phyloP scores from a whole-genome alignment of 2,888 invertebrate genomes.

The Acanthosoma haemorrhoidale region DNA sequence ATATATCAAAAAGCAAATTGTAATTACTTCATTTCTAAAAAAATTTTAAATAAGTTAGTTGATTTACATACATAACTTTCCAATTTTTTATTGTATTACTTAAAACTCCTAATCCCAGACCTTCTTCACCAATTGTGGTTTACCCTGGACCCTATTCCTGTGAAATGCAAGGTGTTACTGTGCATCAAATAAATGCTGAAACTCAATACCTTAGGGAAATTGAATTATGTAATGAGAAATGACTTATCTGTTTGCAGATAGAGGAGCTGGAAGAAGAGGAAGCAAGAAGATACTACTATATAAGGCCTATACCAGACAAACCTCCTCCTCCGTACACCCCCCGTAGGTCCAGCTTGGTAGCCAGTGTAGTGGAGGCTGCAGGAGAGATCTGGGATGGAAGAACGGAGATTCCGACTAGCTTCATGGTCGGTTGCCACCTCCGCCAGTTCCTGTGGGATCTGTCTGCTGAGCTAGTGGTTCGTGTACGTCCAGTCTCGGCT shows the following conservation, averaged over 20 bases:
- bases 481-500: conserved; percentile 25
- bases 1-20: no score
- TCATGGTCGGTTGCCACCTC: conserved; percentile 11
- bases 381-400: conserved; percentile 12
- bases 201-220: conserved; percentile 38
- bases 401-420: neutral
- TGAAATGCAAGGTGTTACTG: no score
- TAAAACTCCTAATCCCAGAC: no score
- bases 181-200: no score
- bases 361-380: conserved; percentile 21
- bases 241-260: conserved; percentile 50
- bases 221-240: no score
- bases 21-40: no score
- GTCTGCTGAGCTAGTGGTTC: conserved; percentile 33
- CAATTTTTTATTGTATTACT: no score
- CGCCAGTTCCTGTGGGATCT: conserved; percentile 38
- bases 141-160: no score
- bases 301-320: conserved; percentile 66
- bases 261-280: conserved; percentile 52
- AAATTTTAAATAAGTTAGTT: no score
- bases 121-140: no score
- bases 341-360: conserved; percentile 46
- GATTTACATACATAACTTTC: no score
- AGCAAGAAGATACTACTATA: conserved; percentile 53
- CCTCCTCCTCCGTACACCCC: conserved; percentile 72